Evolutionary conservation across 2,888 invertebrate genomes (phyloP).

Genomic region (Drosophila kokeensis): DNA sequence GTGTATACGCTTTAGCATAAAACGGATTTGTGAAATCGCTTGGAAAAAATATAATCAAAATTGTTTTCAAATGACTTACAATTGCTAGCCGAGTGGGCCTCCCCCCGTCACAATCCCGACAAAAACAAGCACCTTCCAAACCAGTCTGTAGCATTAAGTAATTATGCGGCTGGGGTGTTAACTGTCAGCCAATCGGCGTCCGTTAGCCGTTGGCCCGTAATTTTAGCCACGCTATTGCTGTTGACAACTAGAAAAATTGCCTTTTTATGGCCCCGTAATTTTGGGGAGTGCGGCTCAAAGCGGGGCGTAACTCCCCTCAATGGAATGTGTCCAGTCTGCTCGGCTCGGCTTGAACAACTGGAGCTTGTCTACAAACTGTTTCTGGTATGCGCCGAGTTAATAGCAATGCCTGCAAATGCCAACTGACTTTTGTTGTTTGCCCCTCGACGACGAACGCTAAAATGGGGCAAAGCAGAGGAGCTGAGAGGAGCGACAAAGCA

Average conservation of each 20-base stretch:
- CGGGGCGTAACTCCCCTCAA: slow-evolving; percentile 11
- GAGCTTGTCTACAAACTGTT: slow-evolving; percentile 43
- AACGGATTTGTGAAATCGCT: slow-evolving; percentile 82
- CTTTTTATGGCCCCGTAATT: slow-evolving; percentile 65
- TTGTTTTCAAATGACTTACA: slow-evolving; percentile 81
- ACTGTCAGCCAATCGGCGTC: slow-evolving; percentile 76
- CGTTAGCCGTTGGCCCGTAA: slow-evolving; percentile 62
- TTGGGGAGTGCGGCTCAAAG: neutral
- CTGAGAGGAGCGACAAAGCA: neutral
- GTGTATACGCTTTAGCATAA: slow-evolving; percentile 60
- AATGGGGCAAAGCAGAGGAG: neutral
- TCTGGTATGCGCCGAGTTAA: slow-evolving; percentile 74
- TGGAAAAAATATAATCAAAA: slow-evolving; percentile 83
- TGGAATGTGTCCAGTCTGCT: slow-evolving; percentile 57
- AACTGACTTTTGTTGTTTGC: slow-evolving; percentile 53
- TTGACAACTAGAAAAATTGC: slow-evolving; percentile 80
- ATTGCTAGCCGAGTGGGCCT: slow-evolving; percentile 52
- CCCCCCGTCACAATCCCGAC: neutral
- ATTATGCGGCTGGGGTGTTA: slow-evolving; percentile 76
- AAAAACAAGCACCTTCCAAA: neutral
- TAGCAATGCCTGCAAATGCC: slow-evolving; percentile 66
- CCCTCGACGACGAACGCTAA: slow-evolving; percentile 2
- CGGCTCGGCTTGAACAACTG: slow-evolving; percentile 32
- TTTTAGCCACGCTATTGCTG: slow-evolving; percentile 77
- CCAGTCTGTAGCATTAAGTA: slow-evolving; percentile 39